Evolutionary conservation across 2,888 invertebrate genomes (phyloP), one percentile per base, ranked within the genome.

Genomic region (Hyles lineata): DNA sequence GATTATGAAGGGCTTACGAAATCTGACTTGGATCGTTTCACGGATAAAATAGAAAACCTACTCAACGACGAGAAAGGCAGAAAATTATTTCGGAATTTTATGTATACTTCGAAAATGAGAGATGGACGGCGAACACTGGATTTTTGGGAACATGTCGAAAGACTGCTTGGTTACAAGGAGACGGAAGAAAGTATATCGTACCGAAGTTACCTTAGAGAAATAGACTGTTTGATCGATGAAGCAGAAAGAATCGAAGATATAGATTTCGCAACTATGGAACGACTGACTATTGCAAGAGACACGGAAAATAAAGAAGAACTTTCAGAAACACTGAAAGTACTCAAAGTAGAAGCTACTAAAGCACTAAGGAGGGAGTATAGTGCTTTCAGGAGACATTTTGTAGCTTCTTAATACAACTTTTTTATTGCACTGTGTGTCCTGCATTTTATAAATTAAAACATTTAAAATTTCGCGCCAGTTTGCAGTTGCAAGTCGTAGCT

Each of bases 1-100:
- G 90, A 91, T 77, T 85, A 87, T 70, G 92, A 92, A 83, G 90
- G 91, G 71, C 84, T 94, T 74, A 92, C 92, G 62, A 92, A 90
- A 83, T 88, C 93, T 9, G 95, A 95, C 80, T 90, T 95, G 78
- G 95, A 95, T 80, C 91, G 94, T 60, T 95, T 89, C 77, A 94
- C 95, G 73, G 95, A 95, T 79, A 93, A 89, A 85, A 93, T 95
- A 77, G 94, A 95, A 84, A 95, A 95, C 83, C 90, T 95, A 60
- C 87, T 95, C 62, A 92, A 88, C 72, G 92, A 95, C 76, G 92
- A 93, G 74, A 94, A 92, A 76, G 94, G 95, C 0, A 87, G 93
- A 73, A 88, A 89, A 75, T 79, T 94, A 23, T 95, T 95, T 74
- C 88, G 93, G 74, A 92, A 92, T 81, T 95, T 92, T 77, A 93